phyloP scores from a whole-genome alignment of 1,140 invertebrate species.

The Achroia grisella region DNA sequence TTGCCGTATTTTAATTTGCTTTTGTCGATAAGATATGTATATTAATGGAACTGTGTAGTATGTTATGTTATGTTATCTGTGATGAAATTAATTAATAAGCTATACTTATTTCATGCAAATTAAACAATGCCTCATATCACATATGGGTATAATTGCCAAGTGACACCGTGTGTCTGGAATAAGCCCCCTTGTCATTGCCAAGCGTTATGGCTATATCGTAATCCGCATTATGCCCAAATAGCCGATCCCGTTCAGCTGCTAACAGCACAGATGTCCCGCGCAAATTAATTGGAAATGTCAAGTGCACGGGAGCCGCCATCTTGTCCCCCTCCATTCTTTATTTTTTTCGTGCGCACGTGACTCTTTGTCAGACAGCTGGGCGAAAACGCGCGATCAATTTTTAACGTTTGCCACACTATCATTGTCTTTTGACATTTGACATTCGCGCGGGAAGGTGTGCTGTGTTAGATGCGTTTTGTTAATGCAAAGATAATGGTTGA shows the following conservation, averaged over 20 bases:
- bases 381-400: slow-evolving; percentile 40
- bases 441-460: slow-evolving; percentile 41
- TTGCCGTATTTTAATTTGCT: too few species aligned
- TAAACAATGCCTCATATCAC: too few species aligned
- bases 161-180: slow-evolving; percentile 2
- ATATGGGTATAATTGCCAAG: too few species aligned
- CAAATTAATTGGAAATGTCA: slow-evolving; percentile 73
- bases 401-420: slow-evolving; percentile 43
- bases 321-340: slow-evolving; percentile 47
- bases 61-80: too few species aligned
- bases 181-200: background rate
- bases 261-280: slow-evolving; percentile 66
- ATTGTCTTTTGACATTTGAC: slow-evolving; percentile 49
- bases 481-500: slow-evolving; percentile 52
- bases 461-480: slow-evolving; percentile 42
- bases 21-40: too few species aligned
- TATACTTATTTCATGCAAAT: too few species aligned
- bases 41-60: too few species aligned
- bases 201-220: slow-evolving; percentile 29
- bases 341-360: slow-evolving; percentile 63
- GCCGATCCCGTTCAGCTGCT: slow-evolving; percentile 58
- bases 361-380: slow-evolving; percentile 61
- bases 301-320: slow-evolving; percentile 64
- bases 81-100: too few species aligned
- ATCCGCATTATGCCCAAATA: slow-evolving; percentile 56